Base-by-base conservation (phyloP, 2,888 invertebrate species). In the Macaria notata region DNA sequence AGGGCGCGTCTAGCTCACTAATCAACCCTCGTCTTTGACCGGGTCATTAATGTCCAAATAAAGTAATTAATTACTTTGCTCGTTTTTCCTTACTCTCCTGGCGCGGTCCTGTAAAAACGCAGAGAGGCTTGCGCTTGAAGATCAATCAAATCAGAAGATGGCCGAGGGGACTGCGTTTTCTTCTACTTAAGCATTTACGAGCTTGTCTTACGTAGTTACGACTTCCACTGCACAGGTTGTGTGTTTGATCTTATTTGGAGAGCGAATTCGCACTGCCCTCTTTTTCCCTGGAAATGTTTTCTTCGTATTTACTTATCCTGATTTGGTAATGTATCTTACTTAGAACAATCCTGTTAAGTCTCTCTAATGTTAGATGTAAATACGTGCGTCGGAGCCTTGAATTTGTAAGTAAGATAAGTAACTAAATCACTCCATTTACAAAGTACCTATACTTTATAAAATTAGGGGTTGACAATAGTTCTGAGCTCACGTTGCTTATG, bases 21-120 rank as follows among this genome's bases (percentile, higher is more conserved):
- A 86, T 85, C 81, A 84, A 86, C 87, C 86, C 83, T 83, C 84
- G 79, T 84, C 81, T 81, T 83, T 82, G 84, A 83, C 81, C 77
- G 74, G 81, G 83, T 86, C 89, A 86, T 89, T 89, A 89, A 89
- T 89, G 88, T 89, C 88, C 84, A 86, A 89, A 90, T 88, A 86
- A 88, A 86, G 88, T 87, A 89, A 90, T 91, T 90, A 88, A 88
- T 89, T 88, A 86, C 81, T 83, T 83, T 84, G 73, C 76, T 70
- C 72, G 79, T 82, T 86, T 86, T 83, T 88, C 80, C 83, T 83
- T 78, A 81, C 86, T 88, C 84, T 83, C 81, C 75, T 83, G 83
- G 83, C 83, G 83, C 73, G 69, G 75, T 73, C 75, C 76, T 79
- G 85, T 84, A 88, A 88, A 89, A 88, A 87, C 86, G 75, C 75